Conservation (phyloP, 2,888 invertebrate species). For the Drosophila tripunctata region DNA sequence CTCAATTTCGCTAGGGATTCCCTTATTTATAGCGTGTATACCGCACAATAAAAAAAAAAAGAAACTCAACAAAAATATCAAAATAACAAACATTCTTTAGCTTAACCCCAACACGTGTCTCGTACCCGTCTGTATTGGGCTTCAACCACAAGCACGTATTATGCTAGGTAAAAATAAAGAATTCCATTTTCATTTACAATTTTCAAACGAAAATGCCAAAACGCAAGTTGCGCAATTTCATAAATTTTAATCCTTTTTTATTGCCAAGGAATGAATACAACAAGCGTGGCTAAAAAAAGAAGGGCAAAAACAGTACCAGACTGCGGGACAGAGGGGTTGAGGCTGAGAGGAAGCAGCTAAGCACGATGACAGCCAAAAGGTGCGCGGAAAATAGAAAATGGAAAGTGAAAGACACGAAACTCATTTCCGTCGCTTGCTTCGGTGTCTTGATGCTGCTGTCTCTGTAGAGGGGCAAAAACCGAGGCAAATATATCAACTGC, state of each 20-base stretch:
- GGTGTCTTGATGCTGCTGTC: conserved; percentile 11
- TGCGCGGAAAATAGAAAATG: conserved; percentile 52
- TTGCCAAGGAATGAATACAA: conserved; percentile 51
- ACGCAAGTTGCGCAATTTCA: conserved; percentile 69
- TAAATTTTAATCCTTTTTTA: conserved; percentile 80
- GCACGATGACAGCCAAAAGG: conserved; percentile 26
- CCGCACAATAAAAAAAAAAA: conserved; percentile 25
- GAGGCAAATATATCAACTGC: conserved; percentile 17
- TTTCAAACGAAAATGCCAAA: conserved; percentile 56
- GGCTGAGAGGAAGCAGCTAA: not conserved
- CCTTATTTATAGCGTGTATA: conserved; percentile 65
- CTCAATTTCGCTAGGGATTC: conserved; percentile 22
- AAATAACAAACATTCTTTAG: conserved; percentile 22
- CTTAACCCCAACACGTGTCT: conserved; percentile 20
- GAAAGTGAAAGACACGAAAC: conserved; percentile 74
- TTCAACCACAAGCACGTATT: conserved; percentile 61
- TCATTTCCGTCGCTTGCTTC: conserved; percentile 64
- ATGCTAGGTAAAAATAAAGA: conserved; percentile 7
- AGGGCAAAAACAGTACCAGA: not conserved
- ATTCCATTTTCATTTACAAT: conserved; percentile 54
- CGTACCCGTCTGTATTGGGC: not conserved
- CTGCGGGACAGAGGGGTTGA: not conserved
- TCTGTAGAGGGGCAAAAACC: not conserved
- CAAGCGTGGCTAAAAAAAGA: not conserved
- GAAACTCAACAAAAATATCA: not conserved